A percentile compares a stretch with the other conserved stretches of the same genome.
phyloP scores from a whole-genome alignment of 2,797 vertebrate genomes.

The Anguilla anguilla region DNA sequence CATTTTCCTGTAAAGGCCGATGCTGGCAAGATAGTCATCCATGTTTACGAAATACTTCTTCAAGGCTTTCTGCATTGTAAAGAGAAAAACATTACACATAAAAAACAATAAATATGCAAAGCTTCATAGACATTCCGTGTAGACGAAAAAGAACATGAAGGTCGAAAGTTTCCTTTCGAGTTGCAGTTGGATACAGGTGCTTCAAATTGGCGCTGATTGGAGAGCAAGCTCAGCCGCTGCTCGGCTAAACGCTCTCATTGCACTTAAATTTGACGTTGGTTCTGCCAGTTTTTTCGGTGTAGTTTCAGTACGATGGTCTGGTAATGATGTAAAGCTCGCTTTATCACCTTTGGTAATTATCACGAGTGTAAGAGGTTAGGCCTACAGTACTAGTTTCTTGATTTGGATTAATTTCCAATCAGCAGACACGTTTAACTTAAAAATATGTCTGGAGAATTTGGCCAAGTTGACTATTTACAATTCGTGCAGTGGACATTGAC shows the following conservation, averaged over 20 bases:
- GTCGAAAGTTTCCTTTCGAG: slow-evolving; percentile 47
- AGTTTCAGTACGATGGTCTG: not conserved
- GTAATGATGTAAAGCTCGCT: not conserved
- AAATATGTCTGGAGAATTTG: not conserved
- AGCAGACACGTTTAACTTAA: not conserved
- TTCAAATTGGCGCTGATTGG: slow-evolving; percentile 49
- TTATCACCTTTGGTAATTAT: not conserved
- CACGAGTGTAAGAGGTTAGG: not conserved
- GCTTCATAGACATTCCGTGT: slow-evolving; percentile 42
- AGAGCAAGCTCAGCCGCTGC: slow-evolving; percentile 15
- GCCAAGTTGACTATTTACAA: not conserved
- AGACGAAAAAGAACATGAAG: slow-evolving; percentile 40
- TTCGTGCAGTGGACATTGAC: not conserved
- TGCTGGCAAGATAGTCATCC: slow-evolving; percentile 89
- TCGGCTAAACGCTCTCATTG: not conserved
- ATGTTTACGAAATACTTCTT: slow-evolving; percentile 91
- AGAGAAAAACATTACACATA: slow-evolving; percentile 39
- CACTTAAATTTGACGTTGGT: not conserved
- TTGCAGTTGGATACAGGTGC: slow-evolving; percentile 42
- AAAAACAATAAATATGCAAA: slow-evolving; percentile 40
- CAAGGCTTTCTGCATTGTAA: slow-evolving; percentile 86
- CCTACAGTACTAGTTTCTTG: not conserved
- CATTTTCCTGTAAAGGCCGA: slow-evolving; percentile 91
- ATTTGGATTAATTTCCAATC: not conserved
- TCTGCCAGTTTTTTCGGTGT: not conserved